These are phyloP conservation scores for Paramormyrops hopkinsi DNA, from an alignment of 2,797 vertebrate genomes.

Conservation along the genomic window DNA sequence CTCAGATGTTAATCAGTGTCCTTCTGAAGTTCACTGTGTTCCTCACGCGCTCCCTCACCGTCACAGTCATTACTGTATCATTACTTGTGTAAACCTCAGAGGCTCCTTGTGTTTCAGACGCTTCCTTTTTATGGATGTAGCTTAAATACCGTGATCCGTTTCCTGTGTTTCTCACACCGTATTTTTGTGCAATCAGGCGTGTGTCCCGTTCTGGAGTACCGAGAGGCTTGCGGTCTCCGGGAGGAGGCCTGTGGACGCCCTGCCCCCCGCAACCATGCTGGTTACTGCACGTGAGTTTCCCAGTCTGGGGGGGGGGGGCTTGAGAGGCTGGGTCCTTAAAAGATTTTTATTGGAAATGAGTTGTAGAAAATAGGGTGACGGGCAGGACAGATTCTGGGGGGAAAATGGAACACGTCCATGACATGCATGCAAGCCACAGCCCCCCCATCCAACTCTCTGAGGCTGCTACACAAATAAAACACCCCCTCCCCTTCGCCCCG, in stretches of 20 bases:
- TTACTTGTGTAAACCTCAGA: no score
- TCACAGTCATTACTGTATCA: background rate
- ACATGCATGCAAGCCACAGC: background rate
- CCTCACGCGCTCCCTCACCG: background rate
- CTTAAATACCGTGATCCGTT: background rate
- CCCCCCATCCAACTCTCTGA: no score
- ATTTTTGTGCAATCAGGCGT: conserved; percentile 33
- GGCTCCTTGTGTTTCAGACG: background rate
- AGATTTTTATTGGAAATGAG: background rate
- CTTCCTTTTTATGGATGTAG: background rate
- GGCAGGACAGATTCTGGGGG: background rate
- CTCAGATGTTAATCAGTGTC: background rate
- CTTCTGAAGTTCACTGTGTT: background rate
- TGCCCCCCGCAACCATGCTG: conserved; percentile 33
- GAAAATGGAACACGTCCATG: background rate
- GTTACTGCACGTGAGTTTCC: conserved; percentile 55
- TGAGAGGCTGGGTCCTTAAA: background rate
- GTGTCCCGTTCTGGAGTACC: conserved; percentile 57
- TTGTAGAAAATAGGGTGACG: no score
- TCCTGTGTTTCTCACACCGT: background rate
- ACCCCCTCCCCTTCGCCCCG: no score
- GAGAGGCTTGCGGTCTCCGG: conserved; percentile 35
- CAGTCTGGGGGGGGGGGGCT: background rate
- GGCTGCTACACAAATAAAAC: no score
- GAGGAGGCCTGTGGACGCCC: conserved; percentile 55